Evolutionary conservation across 2,888 invertebrate genomes (phyloP).

Genomic region (Calameuta filiformis): DNA sequence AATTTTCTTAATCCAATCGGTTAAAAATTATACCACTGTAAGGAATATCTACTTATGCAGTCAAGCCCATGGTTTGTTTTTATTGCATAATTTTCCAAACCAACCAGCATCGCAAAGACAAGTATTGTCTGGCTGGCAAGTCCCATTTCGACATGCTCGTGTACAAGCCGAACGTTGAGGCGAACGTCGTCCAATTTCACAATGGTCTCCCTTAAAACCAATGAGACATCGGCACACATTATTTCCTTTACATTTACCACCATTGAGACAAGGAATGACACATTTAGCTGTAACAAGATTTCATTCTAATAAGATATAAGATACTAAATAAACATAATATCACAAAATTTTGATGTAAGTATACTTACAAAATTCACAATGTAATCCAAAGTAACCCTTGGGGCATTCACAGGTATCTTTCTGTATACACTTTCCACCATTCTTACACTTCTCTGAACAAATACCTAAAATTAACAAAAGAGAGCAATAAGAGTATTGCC

Average conservation of each 20-base stretch:
- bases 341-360: conserved; percentile 76
- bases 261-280: conserved; percentile 90
- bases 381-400: conserved; percentile 89
- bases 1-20: conserved; percentile 25
- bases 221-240: conserved; percentile 90
- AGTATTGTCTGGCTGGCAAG: conserved; percentile 75
- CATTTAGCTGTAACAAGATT: conserved; percentile 77
- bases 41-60: conserved; percentile 8
- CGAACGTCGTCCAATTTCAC: conserved; percentile 84
- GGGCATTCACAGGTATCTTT: conserved; percentile 94
- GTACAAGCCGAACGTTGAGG: conserved; percentile 78
- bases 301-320: conserved; percentile 13
- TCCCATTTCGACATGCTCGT: conserved; percentile 82
- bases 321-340: conserved; percentile 4
- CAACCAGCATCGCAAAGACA: conserved; percentile 87
- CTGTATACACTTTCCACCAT: conserved; percentile 94
- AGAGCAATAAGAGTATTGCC: conserved; percentile 10
- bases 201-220: conserved; percentile 89
- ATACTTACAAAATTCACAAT: conserved; percentile 91
- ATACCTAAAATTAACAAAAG: conserved; percentile 75
- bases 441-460: conserved; percentile 89
- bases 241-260: conserved; percentile 89
- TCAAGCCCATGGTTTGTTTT: conserved; percentile 71
- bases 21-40: conserved; percentile 22
- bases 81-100: conserved; percentile 84